Conservation (phyloP, 2,888 invertebrate species). For the Drepana falcataria region DNA sequence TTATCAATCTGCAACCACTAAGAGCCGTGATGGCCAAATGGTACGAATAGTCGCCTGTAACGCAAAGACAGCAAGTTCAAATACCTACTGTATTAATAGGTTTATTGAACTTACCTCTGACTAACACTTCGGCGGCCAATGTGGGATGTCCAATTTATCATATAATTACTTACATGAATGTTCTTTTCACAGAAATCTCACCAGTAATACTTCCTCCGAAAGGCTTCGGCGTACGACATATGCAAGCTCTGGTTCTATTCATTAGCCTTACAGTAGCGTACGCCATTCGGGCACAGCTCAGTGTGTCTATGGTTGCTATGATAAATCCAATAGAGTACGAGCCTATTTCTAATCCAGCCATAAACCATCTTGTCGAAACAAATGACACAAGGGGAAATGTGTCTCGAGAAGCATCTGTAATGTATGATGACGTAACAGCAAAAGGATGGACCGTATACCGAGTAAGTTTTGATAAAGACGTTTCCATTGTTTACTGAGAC, state of each 20-base stretch:
- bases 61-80: too few relatives aligned
- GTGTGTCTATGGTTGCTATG: conserved; percentile 60
- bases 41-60: too few relatives aligned
- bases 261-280: conserved; percentile 36
- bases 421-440: conserved; percentile 3
- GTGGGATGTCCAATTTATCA: too few relatives aligned
- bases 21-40: too few relatives aligned
- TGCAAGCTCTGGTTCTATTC: conserved; percentile 46
- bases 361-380: background rate
- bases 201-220: conserved; percentile 20
- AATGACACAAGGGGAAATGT: background rate
- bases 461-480: conserved; percentile 26
- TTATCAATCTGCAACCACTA: too few relatives aligned
- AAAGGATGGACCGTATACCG: conserved; percentile 38
- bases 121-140: too few relatives aligned
- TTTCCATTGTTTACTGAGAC: background rate
- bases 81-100: too few relatives aligned
- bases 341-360: background rate
- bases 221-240: conserved; percentile 47
- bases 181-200: conserved; percentile 17
- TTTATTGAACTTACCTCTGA: too few relatives aligned
- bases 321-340: conserved; percentile 21
- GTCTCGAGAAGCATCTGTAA: background rate
- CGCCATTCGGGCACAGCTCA: conserved; percentile 39
- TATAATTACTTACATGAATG: too few relatives aligned